Conservation (phyloP, 2,888 invertebrate species). For the Pristionchus fissidentatus region DNA sequence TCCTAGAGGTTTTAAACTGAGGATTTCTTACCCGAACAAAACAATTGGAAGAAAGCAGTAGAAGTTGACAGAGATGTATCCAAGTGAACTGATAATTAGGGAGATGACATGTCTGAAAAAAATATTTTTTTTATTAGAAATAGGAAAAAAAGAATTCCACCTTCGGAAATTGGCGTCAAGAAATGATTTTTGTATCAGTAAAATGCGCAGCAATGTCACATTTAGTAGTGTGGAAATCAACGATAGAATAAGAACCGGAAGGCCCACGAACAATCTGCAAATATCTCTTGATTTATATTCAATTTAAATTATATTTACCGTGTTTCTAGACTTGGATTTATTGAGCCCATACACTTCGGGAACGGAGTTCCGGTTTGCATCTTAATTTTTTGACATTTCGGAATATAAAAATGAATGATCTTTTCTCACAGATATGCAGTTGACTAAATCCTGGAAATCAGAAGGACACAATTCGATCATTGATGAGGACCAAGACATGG, state of each 20-base stretch:
- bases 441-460: background rate
- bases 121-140: background rate
- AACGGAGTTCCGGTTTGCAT: background rate
- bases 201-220: background rate
- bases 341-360: background rate
- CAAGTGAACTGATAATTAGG: conserved; percentile 7
- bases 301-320: background rate
- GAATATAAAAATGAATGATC: background rate
- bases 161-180: conserved; percentile 32
- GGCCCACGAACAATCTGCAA: conserved; percentile 17
- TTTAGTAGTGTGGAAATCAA: conserved; percentile 13
- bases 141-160: background rate
- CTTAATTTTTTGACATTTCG: background rate
- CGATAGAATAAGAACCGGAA: conserved; percentile 38
- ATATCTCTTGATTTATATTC: background rate
- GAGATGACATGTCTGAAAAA: conserved; percentile 26
- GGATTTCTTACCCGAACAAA: conserved; percentile 22
- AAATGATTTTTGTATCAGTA: conserved; percentile 23
- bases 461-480: background rate
- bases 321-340: background rate
- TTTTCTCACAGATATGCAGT: conserved; percentile 17
- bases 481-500: conserved; percentile 14
- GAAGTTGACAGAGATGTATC: conserved; percentile 39
- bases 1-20: too few species aligned
- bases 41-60: conserved; percentile 44